These are phyloP conservation scores for Neoarius graeffei DNA, from an alignment of 2,113 vertebrate genomes.

Conservation along the genomic window DNA sequence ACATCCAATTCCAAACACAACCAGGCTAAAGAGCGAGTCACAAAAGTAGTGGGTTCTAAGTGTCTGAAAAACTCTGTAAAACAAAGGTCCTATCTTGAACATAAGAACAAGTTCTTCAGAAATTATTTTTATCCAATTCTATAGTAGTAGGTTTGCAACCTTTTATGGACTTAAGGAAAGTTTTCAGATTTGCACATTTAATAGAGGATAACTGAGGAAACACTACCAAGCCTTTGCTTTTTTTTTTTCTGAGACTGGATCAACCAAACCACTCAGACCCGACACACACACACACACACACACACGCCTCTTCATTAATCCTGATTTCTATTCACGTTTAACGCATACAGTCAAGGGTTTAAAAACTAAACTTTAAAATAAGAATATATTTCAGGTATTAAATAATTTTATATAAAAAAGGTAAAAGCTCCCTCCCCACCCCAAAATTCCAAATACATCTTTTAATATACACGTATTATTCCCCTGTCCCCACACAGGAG, in stretches of 20 bases:
- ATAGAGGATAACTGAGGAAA: slow-evolving; percentile 18
- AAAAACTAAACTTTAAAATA: slow-evolving; percentile 66
- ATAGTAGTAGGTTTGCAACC: slow-evolving; percentile 42
- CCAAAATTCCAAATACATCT: slow-evolving; percentile 53
- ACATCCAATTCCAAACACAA: slow-evolving; percentile 43
- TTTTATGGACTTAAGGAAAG: slow-evolving; percentile 43
- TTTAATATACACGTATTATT: slow-evolving; percentile 56
- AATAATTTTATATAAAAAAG: slow-evolving; percentile 79
- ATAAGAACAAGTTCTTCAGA: slow-evolving; percentile 36
- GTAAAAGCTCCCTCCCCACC: slow-evolving; percentile 57
- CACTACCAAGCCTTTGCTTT: slow-evolving; percentile 19
- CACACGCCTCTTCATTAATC: slow-evolving; percentile 55
- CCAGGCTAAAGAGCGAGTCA: slow-evolving; percentile 30
- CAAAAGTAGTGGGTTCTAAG: slow-evolving; percentile 30
- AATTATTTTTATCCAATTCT: slow-evolving; percentile 43
- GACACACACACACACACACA: slow-evolving; percentile 49
- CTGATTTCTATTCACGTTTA: slow-evolving; percentile 56
- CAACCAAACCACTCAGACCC: slow-evolving; percentile 52
- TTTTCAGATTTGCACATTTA: slow-evolving; percentile 42
- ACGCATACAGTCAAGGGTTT: slow-evolving; percentile 59
- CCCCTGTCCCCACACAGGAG: slow-evolving; percentile 52
- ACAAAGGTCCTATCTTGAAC: slow-evolving; percentile 27
- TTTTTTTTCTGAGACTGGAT: slow-evolving; percentile 51
- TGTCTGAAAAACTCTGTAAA: slow-evolving; percentile 43
- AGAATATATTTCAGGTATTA: slow-evolving; percentile 78